A percentile compares a stretch with the other conserved stretches of the same genome.
Evolutionary conservation across 2,888 invertebrate species (phyloP).

Genomic region (Penaeus monodon): DNA sequence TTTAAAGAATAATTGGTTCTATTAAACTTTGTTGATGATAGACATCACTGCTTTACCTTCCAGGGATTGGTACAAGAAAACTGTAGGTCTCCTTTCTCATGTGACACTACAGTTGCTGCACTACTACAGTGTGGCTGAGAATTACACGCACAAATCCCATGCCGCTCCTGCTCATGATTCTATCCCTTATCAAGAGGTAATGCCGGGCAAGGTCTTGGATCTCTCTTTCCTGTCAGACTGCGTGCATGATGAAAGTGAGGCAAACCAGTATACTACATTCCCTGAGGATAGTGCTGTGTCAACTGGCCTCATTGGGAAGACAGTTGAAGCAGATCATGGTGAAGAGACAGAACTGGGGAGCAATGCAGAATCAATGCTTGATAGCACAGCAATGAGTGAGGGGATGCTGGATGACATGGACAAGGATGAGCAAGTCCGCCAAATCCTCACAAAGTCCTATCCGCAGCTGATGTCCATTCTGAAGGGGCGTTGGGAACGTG

Average conservation of each 20-base stretch:
- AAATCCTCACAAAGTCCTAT: slow-evolving; percentile 42
- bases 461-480: slow-evolving; percentile 55
- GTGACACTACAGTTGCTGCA: slow-evolving; percentile 59
- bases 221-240: slow-evolving; percentile 50
- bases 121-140: slow-evolving; percentile 58
- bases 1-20: too few species aligned
- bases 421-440: slow-evolving; percentile 56
- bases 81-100: slow-evolving; percentile 53
- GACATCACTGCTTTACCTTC: background rate
- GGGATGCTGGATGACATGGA: slow-evolving; percentile 54
- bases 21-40: too few species aligned
- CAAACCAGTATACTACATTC: slow-evolving; percentile 18
- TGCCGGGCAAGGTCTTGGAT: slow-evolving; percentile 14
- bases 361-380: slow-evolving; percentile 45
- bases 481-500: slow-evolving; percentile 53
- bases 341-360: slow-evolving; percentile 28
- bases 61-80: slow-evolving; percentile 59
- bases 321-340: background rate
- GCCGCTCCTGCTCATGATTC: background rate
- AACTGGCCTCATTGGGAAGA: slow-evolving; percentile 34
- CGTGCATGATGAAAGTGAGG: slow-evolving; percentile 29
- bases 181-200: slow-evolving; percentile 4
- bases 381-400: slow-evolving; percentile 55
- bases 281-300: slow-evolving; percentile 38
- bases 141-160: slow-evolving; percentile 4